Evolutionary conservation across 2,888 invertebrate species (phyloP), one percentile per base, ranked within the genome.

Genomic region (Metallyticus violacea): DNA sequence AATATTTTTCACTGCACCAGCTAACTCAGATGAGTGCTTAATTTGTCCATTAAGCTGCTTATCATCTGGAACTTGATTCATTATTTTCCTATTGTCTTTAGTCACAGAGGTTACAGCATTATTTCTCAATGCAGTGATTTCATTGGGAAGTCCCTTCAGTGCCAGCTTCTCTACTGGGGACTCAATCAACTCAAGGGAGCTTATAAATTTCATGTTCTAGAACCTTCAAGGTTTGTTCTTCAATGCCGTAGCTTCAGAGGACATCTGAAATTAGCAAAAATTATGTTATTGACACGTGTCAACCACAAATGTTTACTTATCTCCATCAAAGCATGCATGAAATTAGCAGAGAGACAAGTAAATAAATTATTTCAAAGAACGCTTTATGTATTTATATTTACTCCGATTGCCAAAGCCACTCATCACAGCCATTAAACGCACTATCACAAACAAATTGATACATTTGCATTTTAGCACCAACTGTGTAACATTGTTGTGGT

Each of bases 191-290:
- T 82, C 76, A 4, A 77, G 25, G 77, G 29, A n/a, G 29, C 7
- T 77, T 77, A 83, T n/a, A n/a, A 77, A 83, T 83, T 83, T 77
- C 83, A 83, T 83, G 83, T 83, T 83, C 26, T 29, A 27, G 7
- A 26, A 28, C 77, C 9, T 9, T 26, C 83, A 83, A 29, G 77
- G 15, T 25, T 77, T 83, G 2, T 25, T 22, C 6, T n/a, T 83
- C 6, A 29, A 27, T 77, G 22, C 25, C n/a, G 1, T 0, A 62
- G 40, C 40, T 15, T 62, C 40, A 62, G 15, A 62, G 22, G 40
- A 15, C 40, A 83, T 28, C 83, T 83, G 83, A 28, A 83, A 83
- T 27, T n/a, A 30, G n/a, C 9, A 81, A 30, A 81, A 26, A 7
- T n/a, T n/a, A n/a, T n/a, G n/a, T n/a, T n/a, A n/a, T n/a, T n/a